phyloP scores from a whole-genome alignment of 2,797 vertebrate species.

The Trichosurus vulpecula region DNA sequence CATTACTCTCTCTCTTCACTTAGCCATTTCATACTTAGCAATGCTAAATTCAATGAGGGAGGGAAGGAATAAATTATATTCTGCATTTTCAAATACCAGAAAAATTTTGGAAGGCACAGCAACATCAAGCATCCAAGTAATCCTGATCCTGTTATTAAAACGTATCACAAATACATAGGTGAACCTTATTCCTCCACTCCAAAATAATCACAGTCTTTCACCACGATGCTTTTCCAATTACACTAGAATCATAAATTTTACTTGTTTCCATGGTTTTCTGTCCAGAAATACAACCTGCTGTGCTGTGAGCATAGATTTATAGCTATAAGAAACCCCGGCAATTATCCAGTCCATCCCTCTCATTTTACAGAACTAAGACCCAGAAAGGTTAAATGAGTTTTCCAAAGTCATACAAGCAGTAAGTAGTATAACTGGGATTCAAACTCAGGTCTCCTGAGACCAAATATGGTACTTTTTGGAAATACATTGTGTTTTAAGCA shows the following conservation, averaged over 20 bases:
- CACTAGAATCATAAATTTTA: slow-evolving; percentile 63
- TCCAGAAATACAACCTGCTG: slow-evolving; percentile 51
- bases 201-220: slow-evolving; percentile 55
- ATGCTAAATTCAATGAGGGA: slow-evolving; percentile 18
- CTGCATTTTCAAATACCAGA: slow-evolving; percentile 11
- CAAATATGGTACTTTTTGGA: not conserved
- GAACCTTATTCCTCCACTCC: slow-evolving; percentile 36
- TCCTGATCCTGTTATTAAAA: slow-evolving; percentile 11
- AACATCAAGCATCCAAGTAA: not conserved
- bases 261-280: slow-evolving; percentile 51
- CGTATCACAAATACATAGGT: slow-evolving; percentile 45
- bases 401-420: not conserved
- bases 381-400: not conserved
- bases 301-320: not conserved
- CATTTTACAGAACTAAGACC: not conserved
- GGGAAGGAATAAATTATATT: not conserved
- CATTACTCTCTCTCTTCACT: not conserved
- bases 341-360: not conserved
- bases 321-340: not conserved
- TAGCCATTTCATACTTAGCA: not conserved
- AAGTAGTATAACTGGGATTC: not conserved
- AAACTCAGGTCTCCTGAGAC: not conserved
- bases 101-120: slow-evolving; percentile 21
- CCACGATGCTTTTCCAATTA: slow-evolving; percentile 17
- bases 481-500: not conserved